These are phyloP conservation scores for Tachina fera DNA, from an alignment of 2,888 invertebrate species.

Conservation along the genomic window DNA sequence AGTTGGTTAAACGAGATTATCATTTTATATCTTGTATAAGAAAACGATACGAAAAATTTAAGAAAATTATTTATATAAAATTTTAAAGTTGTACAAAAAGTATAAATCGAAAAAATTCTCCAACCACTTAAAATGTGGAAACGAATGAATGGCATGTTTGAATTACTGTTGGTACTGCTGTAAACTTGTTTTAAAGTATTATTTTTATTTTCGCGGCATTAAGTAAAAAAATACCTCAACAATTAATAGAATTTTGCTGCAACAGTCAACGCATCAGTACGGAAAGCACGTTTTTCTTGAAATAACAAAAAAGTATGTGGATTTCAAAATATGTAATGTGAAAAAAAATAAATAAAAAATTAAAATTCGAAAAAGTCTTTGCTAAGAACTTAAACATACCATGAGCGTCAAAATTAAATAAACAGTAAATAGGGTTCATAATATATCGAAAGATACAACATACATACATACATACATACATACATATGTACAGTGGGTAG, in stretches of 20 bases:
- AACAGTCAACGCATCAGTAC: constrained; percentile 28
- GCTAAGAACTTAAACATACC: background rate
- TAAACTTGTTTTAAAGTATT: constrained; percentile 33
- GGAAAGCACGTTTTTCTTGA: constrained; percentile 55
- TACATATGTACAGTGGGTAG: too few relatives aligned
- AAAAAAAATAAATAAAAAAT: background rate
- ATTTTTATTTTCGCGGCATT: constrained; percentile 27
- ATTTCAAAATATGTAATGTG: constrained; percentile 11
- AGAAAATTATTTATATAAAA: background rate
- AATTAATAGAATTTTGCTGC: constrained; percentile 43
- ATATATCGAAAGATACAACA: background rate
- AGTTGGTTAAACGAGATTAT: constrained; percentile 35
- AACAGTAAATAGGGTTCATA: background rate
- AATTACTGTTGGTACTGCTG: constrained; percentile 8
- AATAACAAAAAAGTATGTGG: constrained; percentile 50
- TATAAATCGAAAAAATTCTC: constrained; percentile 18
- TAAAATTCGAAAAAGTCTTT: background rate
- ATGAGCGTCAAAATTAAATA: background rate
- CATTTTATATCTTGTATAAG: background rate
- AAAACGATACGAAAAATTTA: constrained; percentile 5
- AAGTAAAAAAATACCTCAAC: constrained; percentile 14
- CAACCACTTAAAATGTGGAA: constrained; percentile 19
- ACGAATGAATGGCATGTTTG: constrained; percentile 28
- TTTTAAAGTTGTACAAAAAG: constrained; percentile 19
- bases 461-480: too few relatives aligned